Percentiles rank a stretch among this genome's conserved stretches.
phyloP scores from a whole-genome alignment of 2,888 invertebrate species.

The Cacoxenus indagator region DNA sequence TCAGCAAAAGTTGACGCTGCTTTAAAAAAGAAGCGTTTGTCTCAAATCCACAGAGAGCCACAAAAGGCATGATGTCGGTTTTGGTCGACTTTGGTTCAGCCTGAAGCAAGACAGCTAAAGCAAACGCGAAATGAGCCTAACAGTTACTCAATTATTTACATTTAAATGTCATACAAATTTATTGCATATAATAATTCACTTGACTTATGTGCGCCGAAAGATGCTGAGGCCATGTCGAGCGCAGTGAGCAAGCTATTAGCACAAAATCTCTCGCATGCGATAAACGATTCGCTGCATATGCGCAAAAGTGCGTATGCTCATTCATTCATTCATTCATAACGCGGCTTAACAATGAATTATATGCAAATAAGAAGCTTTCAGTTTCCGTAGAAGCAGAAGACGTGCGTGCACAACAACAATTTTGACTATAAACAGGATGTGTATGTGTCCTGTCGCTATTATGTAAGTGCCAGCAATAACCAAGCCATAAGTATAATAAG shows the following conservation, averaged over 20 bases:
- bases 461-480: slow-evolving; percentile 11
- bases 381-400: background rate
- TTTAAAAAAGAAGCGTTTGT: background rate
- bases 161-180: slow-evolving; percentile 66
- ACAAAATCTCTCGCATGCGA: slow-evolving; percentile 27
- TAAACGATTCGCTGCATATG: slow-evolving; percentile 42
- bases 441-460: background rate
- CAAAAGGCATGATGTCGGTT: no score
- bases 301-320: background rate
- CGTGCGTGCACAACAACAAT: background rate
- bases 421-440: background rate
- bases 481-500: slow-evolving; percentile 21
- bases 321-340: background rate
- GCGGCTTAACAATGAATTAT: slow-evolving; percentile 18
- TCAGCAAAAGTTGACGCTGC: slow-evolving; percentile 33
- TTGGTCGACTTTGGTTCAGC: no score
- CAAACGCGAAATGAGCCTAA: slow-evolving; percentile 37
- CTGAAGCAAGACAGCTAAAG: background rate
- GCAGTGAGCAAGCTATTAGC: slow-evolving; percentile 18
- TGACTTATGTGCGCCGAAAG: slow-evolving; percentile 18
- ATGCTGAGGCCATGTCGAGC: slow-evolving; percentile 26
- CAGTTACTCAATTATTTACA: slow-evolving; percentile 65
- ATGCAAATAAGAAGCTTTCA: slow-evolving; percentile 9
- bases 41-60: no score
- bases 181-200: slow-evolving; percentile 62